phyloP scores from a whole-genome alignment of 2,797 vertebrate genomes.

The Hemibagrus guttatus region DNA sequence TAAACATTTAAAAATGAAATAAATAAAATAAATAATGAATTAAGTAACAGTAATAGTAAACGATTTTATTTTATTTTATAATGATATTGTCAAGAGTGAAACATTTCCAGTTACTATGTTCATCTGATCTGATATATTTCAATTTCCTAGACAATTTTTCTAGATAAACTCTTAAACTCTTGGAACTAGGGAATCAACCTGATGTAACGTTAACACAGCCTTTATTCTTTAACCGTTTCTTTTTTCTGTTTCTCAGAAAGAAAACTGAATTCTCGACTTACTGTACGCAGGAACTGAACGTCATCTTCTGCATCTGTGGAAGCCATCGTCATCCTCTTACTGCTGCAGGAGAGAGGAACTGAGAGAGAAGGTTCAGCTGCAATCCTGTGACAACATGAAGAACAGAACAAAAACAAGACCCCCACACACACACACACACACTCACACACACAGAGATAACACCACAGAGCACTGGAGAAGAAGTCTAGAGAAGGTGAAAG shows the following conservation, averaged over 20 bases:
- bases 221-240: not conserved
- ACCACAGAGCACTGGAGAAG: not conserved
- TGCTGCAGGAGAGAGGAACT: not conserved
- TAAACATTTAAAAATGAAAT: not conserved
- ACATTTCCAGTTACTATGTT: not conserved
- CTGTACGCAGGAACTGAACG: slow-evolving; percentile 74
- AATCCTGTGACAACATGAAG: not conserved
- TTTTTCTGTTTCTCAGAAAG: not conserved
- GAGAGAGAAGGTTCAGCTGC: not conserved
- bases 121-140: not conserved
- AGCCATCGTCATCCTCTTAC: slow-evolving; percentile 3
- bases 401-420: not conserved
- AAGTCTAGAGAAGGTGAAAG: not conserved
- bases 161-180: not conserved
- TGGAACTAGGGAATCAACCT: not conserved
- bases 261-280: slow-evolving; percentile 58
- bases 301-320: slow-evolving; percentile 65
- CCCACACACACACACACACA: slow-evolving; percentile 9
- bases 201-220: not conserved
- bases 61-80: not conserved
- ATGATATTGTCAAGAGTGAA: not conserved
- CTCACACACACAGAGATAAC: not conserved
- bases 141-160: not conserved
- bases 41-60: not conserved
- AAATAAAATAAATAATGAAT: not conserved